Conservation (phyloP, 1,140 invertebrate genomes). For the Penaeus japonicus region DNA sequence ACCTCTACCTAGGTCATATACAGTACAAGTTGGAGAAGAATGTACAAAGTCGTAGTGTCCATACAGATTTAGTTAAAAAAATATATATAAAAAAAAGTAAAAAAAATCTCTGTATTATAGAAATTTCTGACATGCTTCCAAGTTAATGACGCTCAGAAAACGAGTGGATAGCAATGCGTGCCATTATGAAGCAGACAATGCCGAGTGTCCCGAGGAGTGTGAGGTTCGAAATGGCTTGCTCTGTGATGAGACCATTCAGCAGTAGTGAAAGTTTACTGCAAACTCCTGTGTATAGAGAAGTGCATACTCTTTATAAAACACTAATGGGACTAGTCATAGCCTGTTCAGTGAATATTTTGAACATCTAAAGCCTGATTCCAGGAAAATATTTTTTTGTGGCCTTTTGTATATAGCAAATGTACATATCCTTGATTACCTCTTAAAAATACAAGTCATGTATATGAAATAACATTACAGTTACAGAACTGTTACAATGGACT, state of each 20-base stretch:
- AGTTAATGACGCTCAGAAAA: background rate
- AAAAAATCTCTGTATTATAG: background rate
- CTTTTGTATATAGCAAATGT: constrained; percentile 4
- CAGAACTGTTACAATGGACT: constrained; percentile 1
- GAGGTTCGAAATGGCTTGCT: background rate
- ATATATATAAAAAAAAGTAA: background rate
- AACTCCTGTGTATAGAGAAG: background rate
- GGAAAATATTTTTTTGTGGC: background rate
- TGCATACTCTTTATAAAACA: background rate
- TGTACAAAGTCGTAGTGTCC: no score
- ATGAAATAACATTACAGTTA: constrained; percentile 10
- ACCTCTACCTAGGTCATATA: background rate
- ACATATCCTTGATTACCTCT: constrained; percentile 21
- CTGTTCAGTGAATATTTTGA: background rate
- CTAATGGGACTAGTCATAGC: constrained; percentile 11
- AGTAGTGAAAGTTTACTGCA: background rate
- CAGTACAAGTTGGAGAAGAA: background rate
- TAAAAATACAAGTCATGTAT: background rate
- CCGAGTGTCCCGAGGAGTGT: background rate
- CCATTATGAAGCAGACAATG: background rate
- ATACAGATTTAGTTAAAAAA: no score
- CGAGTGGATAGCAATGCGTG: background rate
- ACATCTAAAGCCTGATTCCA: background rate
- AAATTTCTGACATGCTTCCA: background rate
- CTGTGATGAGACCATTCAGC: background rate